These are phyloP conservation scores for Clinocottus analis DNA, from an alignment of 2,113 vertebrate species.

Conservation along the genomic window DNA sequence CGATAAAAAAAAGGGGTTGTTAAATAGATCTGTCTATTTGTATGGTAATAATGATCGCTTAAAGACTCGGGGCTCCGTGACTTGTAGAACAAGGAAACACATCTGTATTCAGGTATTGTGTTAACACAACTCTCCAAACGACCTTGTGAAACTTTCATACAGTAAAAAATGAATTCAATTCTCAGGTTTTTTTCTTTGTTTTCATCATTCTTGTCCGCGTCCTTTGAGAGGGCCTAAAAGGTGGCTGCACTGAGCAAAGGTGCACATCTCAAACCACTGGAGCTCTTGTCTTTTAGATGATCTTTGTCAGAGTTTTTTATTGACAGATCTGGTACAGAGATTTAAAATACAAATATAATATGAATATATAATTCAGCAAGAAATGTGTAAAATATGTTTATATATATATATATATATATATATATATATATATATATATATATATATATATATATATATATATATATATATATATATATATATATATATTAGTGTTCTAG, in stretches of 20 bases:
- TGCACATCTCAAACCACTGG: background rate
- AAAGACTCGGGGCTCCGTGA: slow-evolving; percentile 80
- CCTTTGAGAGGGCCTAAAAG: slow-evolving; percentile 16
- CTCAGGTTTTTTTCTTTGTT: slow-evolving; percentile 39
- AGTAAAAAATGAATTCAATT: slow-evolving; percentile 80
- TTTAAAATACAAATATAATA: background rate
- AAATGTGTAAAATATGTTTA: no score
- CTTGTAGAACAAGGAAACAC: slow-evolving; percentile 83
- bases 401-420: background rate
- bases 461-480: background rate
- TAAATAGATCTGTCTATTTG: slow-evolving; percentile 91
- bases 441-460: background rate
- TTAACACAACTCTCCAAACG: slow-evolving; percentile 77
- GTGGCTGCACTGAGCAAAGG: slow-evolving; percentile 20
- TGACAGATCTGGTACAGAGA: background rate
- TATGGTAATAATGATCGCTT: slow-evolving; percentile 89
- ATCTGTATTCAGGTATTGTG: slow-evolving; percentile 83
- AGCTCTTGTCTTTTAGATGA: slow-evolving; percentile 28
- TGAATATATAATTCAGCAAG: background rate
- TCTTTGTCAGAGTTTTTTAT: slow-evolving; percentile 1
- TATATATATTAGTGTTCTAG: background rate
- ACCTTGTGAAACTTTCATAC: slow-evolving; percentile 86
- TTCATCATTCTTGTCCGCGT: slow-evolving; percentile 43
- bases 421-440: background rate
- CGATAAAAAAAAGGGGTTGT: slow-evolving; percentile 85